Conservation (phyloP, 2,113 vertebrate species). For the Brachionichthys hirsutus region DNA sequence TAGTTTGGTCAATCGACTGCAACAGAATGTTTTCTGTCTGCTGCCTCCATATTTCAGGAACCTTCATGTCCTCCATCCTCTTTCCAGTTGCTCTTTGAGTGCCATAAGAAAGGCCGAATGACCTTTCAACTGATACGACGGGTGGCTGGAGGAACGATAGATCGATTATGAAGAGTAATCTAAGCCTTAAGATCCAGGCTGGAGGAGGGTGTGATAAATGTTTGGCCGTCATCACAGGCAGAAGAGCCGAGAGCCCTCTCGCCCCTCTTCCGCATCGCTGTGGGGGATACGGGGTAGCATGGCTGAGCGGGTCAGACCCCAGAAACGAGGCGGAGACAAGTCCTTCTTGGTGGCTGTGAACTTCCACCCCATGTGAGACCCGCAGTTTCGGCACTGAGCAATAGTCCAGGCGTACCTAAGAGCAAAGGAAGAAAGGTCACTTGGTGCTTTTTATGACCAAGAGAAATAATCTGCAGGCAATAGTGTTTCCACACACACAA, state of each 20-base stretch:
- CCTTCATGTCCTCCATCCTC: background rate
- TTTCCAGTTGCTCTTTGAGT: conserved; percentile 10
- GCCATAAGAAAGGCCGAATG: conserved; percentile 26
- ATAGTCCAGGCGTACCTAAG: conserved; percentile 95
- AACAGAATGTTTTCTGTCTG: background rate
- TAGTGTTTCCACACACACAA: background rate
- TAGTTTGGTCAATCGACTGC: conserved; percentile 3
- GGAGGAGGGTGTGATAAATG: conserved; percentile 7
- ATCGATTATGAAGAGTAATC: conserved; percentile 41
- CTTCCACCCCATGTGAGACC: conserved; percentile 96
- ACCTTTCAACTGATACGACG: conserved; percentile 50
- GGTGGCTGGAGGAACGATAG: conserved; percentile 38
- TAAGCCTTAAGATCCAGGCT: conserved; percentile 29
- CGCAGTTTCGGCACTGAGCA: conserved; percentile 89
- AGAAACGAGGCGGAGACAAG: conserved; percentile 89
- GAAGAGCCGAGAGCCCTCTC: conserved; percentile 82
- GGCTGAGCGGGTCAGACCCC: conserved; percentile 94
- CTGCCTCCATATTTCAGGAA: conserved; percentile 17
- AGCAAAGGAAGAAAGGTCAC: background rate
- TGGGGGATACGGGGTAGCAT: conserved; percentile 91
- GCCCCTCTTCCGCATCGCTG: conserved; percentile 75
- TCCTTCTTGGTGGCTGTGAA: conserved; percentile 94
- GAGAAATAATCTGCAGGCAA: background rate
- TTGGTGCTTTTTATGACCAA: no score
- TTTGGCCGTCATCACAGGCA: conserved; percentile 80